These are phyloP conservation scores for Fundulus diaphanus DNA, from an alignment of 2,797 vertebrate genomes.

Conservation along the genomic window DNA sequence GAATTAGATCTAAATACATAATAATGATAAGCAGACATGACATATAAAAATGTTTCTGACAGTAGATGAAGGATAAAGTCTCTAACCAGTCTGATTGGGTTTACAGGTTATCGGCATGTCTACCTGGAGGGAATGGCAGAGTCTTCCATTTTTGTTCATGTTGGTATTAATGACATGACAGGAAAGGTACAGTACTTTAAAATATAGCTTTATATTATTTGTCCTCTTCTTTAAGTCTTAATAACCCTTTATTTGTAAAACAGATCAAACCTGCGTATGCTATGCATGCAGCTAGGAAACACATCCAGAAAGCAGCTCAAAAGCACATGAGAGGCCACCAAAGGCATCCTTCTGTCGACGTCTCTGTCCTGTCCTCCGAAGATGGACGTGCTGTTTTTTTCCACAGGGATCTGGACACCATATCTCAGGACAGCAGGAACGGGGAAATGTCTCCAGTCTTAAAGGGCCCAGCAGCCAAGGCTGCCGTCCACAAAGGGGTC, in stretches of 20 bases:
- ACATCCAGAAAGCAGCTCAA: conserved; percentile 79
- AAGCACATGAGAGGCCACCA: conserved; percentile 72
- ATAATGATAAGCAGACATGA: neutral
- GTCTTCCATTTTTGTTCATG: conserved; percentile 95
- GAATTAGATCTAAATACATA: neutral
- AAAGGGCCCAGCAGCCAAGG: conserved; percentile 66
- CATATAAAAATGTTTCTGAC: neutral
- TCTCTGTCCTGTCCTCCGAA: conserved; percentile 78
- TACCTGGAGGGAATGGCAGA: conserved; percentile 97
- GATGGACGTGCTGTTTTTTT: conserved; percentile 84
- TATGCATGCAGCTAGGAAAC: conserved; percentile 74
- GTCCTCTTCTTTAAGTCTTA: neutral
- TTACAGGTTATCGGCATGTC: conserved; percentile 92
- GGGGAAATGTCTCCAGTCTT: conserved; percentile 58
- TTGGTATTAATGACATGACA: conserved; percentile 86
- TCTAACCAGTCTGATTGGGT: neutral
- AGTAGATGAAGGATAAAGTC: neutral
- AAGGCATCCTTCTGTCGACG: conserved; percentile 89
- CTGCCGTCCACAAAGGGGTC: conserved; percentile 76
- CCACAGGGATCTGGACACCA: conserved; percentile 81
- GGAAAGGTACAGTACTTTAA: conserved; percentile 87
- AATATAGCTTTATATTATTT: neutral
- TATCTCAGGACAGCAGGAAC: conserved; percentile 85
- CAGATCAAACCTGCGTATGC: conserved; percentile 78
- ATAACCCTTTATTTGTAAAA: conserved; percentile 34